A percentile compares a stretch with the other conserved stretches of the same genome.
These are phyloP conservation scores for Miltochrista miniata DNA, from an alignment of 2,888 invertebrate species.

Conservation along the genomic window DNA sequence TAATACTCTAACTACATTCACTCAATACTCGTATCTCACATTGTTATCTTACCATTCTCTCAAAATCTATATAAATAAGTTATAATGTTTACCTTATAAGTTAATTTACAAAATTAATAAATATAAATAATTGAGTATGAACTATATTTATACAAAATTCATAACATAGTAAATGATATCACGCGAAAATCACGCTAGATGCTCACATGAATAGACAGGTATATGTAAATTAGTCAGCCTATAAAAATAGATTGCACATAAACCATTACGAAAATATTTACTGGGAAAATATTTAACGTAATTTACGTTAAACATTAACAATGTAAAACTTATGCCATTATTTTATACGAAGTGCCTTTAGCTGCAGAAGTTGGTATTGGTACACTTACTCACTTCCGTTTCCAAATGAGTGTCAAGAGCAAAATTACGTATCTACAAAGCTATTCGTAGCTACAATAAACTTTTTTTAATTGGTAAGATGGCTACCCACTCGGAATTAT, in stretches of 20 bases:
- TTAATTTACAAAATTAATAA: slow-evolving; percentile 76
- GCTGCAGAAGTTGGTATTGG: too few relatives aligned
- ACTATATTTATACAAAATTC: slow-evolving; percentile 79
- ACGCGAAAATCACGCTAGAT: slow-evolving; percentile 52
- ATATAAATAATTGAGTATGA: slow-evolving; percentile 76
- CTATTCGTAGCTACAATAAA: too few relatives aligned
- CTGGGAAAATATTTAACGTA: slow-evolving; percentile 44
- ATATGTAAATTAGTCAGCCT: slow-evolving; percentile 67
- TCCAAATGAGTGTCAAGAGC: too few relatives aligned
- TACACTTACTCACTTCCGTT: too few relatives aligned
- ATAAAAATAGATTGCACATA: slow-evolving; percentile 81
- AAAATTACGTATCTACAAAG: too few relatives aligned
- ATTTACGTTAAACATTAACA: slow-evolving; percentile 12
- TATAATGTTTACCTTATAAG: slow-evolving; percentile 60
- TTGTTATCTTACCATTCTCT: slow-evolving; percentile 67
- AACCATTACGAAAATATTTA: slow-evolving; percentile 70
- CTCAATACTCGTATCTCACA: slow-evolving; percentile 70
- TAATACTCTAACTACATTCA: slow-evolving; percentile 64
- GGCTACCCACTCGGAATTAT: too few relatives aligned
- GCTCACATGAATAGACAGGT: slow-evolving; percentile 45
- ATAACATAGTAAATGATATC: slow-evolving; percentile 74
- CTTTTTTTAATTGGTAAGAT: too few relatives aligned
- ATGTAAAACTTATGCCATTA: slow-evolving; percentile 12
- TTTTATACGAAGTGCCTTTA: too few relatives aligned
- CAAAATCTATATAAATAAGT: slow-evolving; percentile 67